Percentiles rank a stretch among this genome's conserved stretches.
Conservation (phyloP, 2,113 vertebrate species). For the Xerus inauris region DNA sequence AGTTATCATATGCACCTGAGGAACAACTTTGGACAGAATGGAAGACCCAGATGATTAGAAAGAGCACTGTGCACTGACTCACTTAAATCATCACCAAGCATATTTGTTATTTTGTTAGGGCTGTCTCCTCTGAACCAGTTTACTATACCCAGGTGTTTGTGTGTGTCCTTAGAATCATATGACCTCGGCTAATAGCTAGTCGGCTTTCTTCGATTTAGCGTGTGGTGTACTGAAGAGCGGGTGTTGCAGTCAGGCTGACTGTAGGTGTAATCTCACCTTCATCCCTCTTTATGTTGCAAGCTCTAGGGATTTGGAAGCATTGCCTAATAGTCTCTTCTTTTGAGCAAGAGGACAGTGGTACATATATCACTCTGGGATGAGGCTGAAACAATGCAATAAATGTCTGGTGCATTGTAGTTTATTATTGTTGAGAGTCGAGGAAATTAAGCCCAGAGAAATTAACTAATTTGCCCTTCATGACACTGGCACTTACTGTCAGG, state of each 20-base stretch:
- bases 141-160: not conserved
- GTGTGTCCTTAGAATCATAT: not conserved
- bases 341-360: not conserved
- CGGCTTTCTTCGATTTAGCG: not conserved
- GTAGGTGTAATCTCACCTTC: not conserved
- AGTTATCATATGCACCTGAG: not conserved
- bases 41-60: not conserved
- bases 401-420: not conserved
- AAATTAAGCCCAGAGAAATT: not conserved
- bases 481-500: not conserved
- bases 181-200: not conserved
- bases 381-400: not conserved
- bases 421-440: conserved; percentile 22
- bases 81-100: not conserved
- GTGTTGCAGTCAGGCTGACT: not conserved
- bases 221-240: not conserved
- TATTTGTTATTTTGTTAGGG: not conserved
- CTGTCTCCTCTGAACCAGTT: not conserved
- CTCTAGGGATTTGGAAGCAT: not conserved
- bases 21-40: not conserved
- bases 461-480: not conserved
- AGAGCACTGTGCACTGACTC: not conserved
- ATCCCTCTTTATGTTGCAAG: not conserved
- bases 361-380: not conserved
- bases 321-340: not conserved